Conservation (phyloP, 1,140 invertebrate species). For the Drosophila hydei region DNA sequence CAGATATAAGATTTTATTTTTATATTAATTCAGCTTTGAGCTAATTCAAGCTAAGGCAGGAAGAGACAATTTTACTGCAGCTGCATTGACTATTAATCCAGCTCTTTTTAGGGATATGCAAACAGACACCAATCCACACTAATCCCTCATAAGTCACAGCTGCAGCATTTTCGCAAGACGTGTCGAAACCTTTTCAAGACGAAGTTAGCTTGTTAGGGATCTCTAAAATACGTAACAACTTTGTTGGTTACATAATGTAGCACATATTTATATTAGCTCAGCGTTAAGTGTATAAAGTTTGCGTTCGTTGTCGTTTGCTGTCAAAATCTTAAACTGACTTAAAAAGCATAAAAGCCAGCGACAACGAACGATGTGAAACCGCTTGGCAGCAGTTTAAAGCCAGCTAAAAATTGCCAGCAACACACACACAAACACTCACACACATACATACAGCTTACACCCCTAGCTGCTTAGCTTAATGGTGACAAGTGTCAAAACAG, state of each 20-base stretch:
- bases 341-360: conserved; percentile 72
- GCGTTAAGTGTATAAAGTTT: neutral
- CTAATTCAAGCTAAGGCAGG: too few species aligned
- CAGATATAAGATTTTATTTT: too few species aligned
- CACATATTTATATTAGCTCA: neutral
- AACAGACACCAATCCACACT: too few species aligned
- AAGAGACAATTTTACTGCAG: too few species aligned
- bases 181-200: too few species aligned
- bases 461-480: conserved; percentile 74
- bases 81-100: too few species aligned
- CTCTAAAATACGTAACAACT: too few species aligned
- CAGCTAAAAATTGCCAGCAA: conserved; percentile 23
- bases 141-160: too few species aligned
- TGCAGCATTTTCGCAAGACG: too few species aligned
- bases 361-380: conserved; percentile 65
- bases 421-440: conserved; percentile 4
- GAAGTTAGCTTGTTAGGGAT: too few species aligned
- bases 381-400: conserved; percentile 71
- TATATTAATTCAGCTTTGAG: neutral
- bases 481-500: conserved; percentile 82
- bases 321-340: conserved; percentile 80
- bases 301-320: conserved; percentile 61
- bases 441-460: conserved; percentile 4
- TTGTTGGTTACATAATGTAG: neutral
- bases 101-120: too few species aligned